Evolutionary conservation across 2,888 invertebrate species (phyloP).

Genomic region (Zaprionus lineosus): DNA sequence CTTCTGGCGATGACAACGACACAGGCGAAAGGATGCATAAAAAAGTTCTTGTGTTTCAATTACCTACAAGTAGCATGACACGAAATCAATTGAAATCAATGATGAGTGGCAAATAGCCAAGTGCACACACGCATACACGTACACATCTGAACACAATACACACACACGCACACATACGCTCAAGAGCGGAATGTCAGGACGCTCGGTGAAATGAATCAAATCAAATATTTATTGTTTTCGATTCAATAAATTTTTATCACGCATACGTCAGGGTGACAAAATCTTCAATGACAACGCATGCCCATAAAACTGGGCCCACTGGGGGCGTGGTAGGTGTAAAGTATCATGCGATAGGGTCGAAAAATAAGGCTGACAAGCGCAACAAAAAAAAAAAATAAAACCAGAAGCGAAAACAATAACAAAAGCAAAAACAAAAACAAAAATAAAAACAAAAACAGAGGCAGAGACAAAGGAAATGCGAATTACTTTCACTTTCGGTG

Average conservation of each 20-base stretch:
- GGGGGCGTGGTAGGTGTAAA: slow-evolving; percentile 46
- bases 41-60: slow-evolving; percentile 60
- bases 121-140: background rate
- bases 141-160: too few species aligned
- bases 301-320: slow-evolving; percentile 40
- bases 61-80: slow-evolving; percentile 45
- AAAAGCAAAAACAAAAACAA: background rate
- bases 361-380: slow-evolving; percentile 21
- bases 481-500: slow-evolving; percentile 41
- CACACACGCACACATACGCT: background rate
- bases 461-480: slow-evolving; percentile 10
- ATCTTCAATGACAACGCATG: slow-evolving; percentile 36
- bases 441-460: slow-evolving; percentile 4
- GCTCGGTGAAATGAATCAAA: slow-evolving; percentile 68
- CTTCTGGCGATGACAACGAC: too few species aligned
- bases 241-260: slow-evolving; percentile 78
- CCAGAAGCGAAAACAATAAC: too few species aligned
- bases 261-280: slow-evolving; percentile 49
- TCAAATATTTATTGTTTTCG: slow-evolving; percentile 77
- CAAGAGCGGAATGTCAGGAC: slow-evolving; percentile 8
- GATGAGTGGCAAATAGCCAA: slow-evolving; percentile 39
- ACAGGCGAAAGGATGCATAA: slow-evolving; percentile 2
- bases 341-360: slow-evolving; percentile 5
- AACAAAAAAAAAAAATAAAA: too few species aligned
- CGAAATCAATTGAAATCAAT: slow-evolving; percentile 65